phyloP scores from a whole-genome alignment of 2,888 invertebrate species.

The Drosophila mimetica region DNA sequence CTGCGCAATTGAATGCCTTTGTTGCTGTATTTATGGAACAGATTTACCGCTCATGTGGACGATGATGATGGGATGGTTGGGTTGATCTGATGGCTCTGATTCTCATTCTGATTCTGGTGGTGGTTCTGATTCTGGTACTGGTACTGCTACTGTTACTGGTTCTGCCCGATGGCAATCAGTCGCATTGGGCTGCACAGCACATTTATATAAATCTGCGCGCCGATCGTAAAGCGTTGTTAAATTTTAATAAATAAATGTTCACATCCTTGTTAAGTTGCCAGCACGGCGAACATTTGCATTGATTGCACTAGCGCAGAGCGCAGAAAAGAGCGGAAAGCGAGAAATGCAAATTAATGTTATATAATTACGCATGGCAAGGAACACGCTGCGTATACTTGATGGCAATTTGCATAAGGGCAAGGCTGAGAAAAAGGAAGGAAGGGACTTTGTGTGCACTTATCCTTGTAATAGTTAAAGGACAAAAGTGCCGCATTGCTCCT shows the following conservation, averaged over 20 bases:
- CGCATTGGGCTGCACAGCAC: slow-evolving; percentile 47
- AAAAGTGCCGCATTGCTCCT: slow-evolving; percentile 67
- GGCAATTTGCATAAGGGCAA: slow-evolving; percentile 59
- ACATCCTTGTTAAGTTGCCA: slow-evolving; percentile 78
- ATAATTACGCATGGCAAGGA: slow-evolving; percentile 56
- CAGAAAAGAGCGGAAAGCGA: slow-evolving; percentile 2
- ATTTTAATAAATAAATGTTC: slow-evolving; percentile 82
- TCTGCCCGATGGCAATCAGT: slow-evolving; percentile 64
- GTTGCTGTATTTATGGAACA: slow-evolving; percentile 54
- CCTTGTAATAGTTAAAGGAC: slow-evolving; percentile 71
- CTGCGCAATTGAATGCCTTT: slow-evolving; percentile 64
- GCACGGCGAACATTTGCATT: slow-evolving; percentile 57
- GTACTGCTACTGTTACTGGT: no score
- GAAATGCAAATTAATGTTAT: slow-evolving; percentile 68
- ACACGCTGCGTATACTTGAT: slow-evolving; percentile 72
- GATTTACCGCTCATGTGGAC: slow-evolving; percentile 62
- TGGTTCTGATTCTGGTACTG: slow-evolving; percentile 60
- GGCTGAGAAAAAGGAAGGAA: slow-evolving; percentile 31
- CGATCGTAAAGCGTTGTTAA: slow-evolving; percentile 82
- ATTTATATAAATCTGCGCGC: slow-evolving; percentile 71
- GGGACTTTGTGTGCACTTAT: slow-evolving; percentile 29
- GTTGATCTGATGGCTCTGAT: slow-evolving; percentile 57
- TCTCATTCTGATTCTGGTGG: slow-evolving; percentile 50
- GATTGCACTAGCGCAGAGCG: slow-evolving; percentile 56
- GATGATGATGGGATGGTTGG: slow-evolving; percentile 47